Evolutionary conservation across 2,888 invertebrate genomes (phyloP).

Genomic region (Pristionchus arcanus): DNA sequence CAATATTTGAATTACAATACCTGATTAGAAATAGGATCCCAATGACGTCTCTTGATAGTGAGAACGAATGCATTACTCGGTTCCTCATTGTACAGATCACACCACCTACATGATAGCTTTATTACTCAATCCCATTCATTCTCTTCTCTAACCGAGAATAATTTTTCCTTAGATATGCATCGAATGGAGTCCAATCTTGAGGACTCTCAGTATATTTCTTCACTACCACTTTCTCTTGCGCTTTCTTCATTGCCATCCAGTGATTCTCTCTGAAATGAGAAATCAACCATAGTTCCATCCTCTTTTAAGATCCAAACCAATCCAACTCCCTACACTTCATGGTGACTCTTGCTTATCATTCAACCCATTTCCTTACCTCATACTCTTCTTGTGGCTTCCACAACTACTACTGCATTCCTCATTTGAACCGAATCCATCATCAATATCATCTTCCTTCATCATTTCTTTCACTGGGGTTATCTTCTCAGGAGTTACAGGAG

Average conservation of each 20-base stretch:
- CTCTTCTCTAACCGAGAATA: not conserved
- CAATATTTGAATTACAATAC: not conserved
- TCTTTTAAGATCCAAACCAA: no score
- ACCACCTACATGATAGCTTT: not conserved
- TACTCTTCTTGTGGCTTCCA: not conserved
- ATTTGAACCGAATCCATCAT: not conserved
- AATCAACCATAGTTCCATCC: no score
- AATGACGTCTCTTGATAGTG: not conserved
- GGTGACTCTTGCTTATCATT: not conserved
- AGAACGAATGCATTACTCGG: not conserved
- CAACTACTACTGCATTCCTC: not conserved
- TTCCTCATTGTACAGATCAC: not conserved
- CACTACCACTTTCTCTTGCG: not conserved
- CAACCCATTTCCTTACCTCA: not conserved
- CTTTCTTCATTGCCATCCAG: slow-evolving; percentile 15
- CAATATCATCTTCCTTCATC: slow-evolving; percentile 13
- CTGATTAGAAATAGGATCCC: not conserved
- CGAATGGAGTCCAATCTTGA: slow-evolving; percentile 38
- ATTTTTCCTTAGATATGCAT: not conserved
- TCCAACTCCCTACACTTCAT: no score
- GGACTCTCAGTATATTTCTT: slow-evolving; percentile 19
- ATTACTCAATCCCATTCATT: not conserved
- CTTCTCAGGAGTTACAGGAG: not conserved
- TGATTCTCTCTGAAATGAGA: not conserved
- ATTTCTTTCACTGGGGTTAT: not conserved